Percentiles rank a stretch among this genome's conserved stretches.
Conservation (phyloP, 2,113 vertebrate genomes). For the Aspidoscelis tigris region DNA sequence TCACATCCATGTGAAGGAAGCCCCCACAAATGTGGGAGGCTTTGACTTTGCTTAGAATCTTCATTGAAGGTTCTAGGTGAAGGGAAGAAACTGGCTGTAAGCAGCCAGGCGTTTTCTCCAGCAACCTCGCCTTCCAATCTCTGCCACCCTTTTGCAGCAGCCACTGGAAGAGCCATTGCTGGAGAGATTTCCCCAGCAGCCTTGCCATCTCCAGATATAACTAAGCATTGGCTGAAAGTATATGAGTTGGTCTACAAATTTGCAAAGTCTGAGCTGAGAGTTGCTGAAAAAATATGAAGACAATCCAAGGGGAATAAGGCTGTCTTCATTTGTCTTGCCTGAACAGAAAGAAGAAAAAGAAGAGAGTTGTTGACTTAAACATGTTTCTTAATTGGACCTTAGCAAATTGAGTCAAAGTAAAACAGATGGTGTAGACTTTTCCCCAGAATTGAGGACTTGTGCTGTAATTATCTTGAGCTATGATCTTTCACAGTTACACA, state of each 20-base stretch:
- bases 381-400: constrained; percentile 30
- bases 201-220: too few species aligned
- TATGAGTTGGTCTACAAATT: neutral
- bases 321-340: constrained; percentile 11
- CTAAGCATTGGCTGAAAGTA: neutral
- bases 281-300: neutral
- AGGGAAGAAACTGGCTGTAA: too few species aligned
- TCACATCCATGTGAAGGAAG: too few species aligned
- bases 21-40: too few species aligned
- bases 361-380: constrained; percentile 11
- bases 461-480: constrained; percentile 31
- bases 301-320: neutral
- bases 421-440: constrained; percentile 28
- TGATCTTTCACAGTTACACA: constrained; percentile 37
- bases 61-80: too few species aligned
- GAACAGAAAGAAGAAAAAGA: neutral
- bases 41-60: too few species aligned
- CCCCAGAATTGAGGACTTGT: constrained; percentile 4
- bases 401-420: constrained; percentile 29
- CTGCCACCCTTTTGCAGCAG: too few species aligned
- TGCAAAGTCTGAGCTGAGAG: constrained; percentile 4
- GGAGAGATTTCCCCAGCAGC: too few species aligned
- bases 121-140: too few species aligned
- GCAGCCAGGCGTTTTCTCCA: too few species aligned
- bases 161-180: too few species aligned